phyloP scores from a whole-genome alignment of 2,888 invertebrate genomes.

The Lycia hirtaria region DNA sequence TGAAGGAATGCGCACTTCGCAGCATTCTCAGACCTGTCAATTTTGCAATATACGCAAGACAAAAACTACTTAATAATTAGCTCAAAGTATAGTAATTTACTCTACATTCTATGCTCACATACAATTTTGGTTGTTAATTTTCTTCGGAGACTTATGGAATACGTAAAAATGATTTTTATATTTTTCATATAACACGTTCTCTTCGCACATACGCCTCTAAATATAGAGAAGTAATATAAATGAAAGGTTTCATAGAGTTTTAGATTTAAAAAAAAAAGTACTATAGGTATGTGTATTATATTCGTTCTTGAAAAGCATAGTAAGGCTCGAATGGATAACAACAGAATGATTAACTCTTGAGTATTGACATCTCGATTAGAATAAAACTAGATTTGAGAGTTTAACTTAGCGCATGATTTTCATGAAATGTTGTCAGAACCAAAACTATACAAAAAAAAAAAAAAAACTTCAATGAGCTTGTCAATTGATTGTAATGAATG shows the following conservation, averaged over 20 bases:
- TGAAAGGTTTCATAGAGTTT: slow-evolving; percentile 21
- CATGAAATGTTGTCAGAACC: too few species aligned
- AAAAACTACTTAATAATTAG: slow-evolving; percentile 22
- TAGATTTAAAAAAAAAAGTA: slow-evolving; percentile 22
- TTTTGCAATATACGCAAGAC: not conserved
- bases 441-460: too few species aligned
- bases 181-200: slow-evolving; percentile 20
- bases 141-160: slow-evolving; percentile 35
- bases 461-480: slow-evolving; percentile 24
- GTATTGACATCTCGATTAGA: slow-evolving; percentile 32
- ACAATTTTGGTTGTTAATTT: slow-evolving; percentile 34
- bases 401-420: too few species aligned
- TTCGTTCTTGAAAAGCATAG: slow-evolving; percentile 32
- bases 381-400: too few species aligned
- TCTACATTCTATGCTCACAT: slow-evolving; percentile 30
- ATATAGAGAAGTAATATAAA: slow-evolving; percentile 19
- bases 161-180: slow-evolving; percentile 38
- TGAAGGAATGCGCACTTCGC: too few species aligned
- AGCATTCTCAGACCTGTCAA: not conserved
- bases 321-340: slow-evolving; percentile 9
- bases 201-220: slow-evolving; percentile 26
- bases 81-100: slow-evolving; percentile 30
- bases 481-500: too few species aligned
- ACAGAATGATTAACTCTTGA: not conserved
- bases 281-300: slow-evolving; percentile 22